These are phyloP conservation scores for Mixornis gularis DNA, from an alignment of 2,113 vertebrate genomes.

Conservation along the genomic window DNA sequence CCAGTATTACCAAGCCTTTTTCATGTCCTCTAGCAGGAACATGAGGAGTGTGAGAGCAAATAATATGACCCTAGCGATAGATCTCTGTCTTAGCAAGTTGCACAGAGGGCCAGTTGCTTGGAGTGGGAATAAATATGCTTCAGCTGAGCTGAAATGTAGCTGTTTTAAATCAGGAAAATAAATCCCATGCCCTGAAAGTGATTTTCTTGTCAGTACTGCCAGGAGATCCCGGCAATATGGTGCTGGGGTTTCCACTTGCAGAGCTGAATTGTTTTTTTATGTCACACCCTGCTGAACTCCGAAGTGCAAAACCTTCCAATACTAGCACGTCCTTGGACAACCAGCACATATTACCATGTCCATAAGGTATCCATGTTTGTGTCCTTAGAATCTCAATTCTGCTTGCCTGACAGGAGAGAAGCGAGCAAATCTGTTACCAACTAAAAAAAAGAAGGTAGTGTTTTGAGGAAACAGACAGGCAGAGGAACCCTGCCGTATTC, in stretches of 20 bases:
- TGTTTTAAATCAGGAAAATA: background rate
- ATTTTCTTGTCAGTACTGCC: background rate
- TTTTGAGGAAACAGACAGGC: background rate
- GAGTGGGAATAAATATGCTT: background rate
- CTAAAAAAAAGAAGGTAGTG: background rate
- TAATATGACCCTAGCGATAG: background rate
- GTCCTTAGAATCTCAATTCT: background rate
- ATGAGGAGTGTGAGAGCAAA: background rate
- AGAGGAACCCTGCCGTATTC: background rate
- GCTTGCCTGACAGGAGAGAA: background rate
- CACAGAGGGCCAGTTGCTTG: background rate
- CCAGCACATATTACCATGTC: background rate
- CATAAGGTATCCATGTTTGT: background rate
- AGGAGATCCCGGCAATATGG: background rate
- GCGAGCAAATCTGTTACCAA: background rate
- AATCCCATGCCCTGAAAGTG: background rate
- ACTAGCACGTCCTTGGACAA: background rate
- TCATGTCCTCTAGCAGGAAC: background rate
- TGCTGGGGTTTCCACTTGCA: background rate
- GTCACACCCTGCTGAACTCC: background rate
- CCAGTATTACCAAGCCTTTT: background rate
- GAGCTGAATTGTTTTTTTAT: background rate
- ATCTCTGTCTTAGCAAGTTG: background rate
- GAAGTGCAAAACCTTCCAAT: background rate
- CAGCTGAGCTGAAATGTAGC: background rate